A percentile compares a stretch with the other conserved stretches of the same genome.
These are phyloP conservation scores for Palythoa grandis DNA, from an alignment of 92 coral and sea anemone species.

Conservation along the genomic window DNA sequence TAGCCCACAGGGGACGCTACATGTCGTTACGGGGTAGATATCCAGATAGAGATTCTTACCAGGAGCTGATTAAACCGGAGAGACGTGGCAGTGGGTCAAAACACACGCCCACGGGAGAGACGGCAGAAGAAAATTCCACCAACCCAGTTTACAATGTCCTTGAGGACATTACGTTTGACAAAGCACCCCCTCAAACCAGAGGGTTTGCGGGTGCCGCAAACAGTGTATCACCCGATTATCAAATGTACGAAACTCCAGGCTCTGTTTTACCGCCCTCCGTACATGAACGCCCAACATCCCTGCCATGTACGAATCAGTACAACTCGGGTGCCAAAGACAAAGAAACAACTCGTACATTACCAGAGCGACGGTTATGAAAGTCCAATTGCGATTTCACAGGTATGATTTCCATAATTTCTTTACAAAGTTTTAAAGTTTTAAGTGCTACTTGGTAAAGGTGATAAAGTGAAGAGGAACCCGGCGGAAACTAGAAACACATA, in stretches of 20 bases:
- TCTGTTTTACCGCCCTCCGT: not conserved
- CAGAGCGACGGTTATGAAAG: not conserved
- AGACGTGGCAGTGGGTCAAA: not conserved
- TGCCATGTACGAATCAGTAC: not conserved
- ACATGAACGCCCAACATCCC: not conserved
- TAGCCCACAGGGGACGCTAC: not conserved
- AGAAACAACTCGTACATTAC: not conserved
- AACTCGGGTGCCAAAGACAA: not conserved
- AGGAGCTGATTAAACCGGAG: slow-evolving; percentile 15
- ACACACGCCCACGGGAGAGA: not conserved
- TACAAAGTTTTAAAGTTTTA: no score
- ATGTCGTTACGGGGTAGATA: slow-evolving; percentile 9
- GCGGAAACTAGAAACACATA: no score
- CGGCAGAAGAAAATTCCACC: not conserved
- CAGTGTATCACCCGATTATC: not conserved
- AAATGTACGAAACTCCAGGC: slow-evolving; percentile 16
- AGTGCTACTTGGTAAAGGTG: no score
- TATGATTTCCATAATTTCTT: not conserved
- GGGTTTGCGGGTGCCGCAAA: not conserved
- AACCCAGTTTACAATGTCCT: not conserved
- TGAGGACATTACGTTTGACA: not conserved
- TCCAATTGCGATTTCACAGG: not conserved
- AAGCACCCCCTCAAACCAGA: not conserved
- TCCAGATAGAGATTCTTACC: not conserved
- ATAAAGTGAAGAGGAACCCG: no score